Percentiles rank a stretch among this genome's conserved stretches.
Evolutionary conservation across 2,888 invertebrate genomes (phyloP).

Genomic region (Atrina japonica): DNA sequence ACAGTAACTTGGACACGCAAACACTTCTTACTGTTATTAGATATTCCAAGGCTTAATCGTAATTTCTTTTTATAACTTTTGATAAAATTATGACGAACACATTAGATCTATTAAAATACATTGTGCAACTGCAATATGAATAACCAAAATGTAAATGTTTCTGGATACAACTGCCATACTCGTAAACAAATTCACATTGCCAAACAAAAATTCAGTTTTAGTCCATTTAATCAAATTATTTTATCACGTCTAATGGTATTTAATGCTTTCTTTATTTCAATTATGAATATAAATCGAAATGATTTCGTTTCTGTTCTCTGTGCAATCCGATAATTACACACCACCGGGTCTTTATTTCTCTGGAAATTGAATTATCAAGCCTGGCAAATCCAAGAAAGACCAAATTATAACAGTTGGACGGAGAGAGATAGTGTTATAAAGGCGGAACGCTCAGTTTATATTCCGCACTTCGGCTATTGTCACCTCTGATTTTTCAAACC

Average conservation of each 20-base stretch:
- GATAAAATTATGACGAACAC: too few species aligned
- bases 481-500: conserved; percentile 33
- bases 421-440: conserved; percentile 35
- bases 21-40: too few species aligned
- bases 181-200: too few species aligned
- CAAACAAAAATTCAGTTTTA: conserved; percentile 1
- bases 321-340: conserved; percentile 43
- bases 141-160: too few species aligned
- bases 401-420: conserved; percentile 32
- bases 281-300: conserved; percentile 38
- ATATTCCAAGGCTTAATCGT: too few species aligned
- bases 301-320: conserved; percentile 35
- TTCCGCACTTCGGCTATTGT: conserved; percentile 40
- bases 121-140: too few species aligned
- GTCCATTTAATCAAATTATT: conserved; percentile 39
- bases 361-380: conserved; percentile 38
- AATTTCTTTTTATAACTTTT: too few species aligned
- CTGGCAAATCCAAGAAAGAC: conserved; percentile 41
- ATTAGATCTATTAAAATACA: too few species aligned
- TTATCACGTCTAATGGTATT: conserved; percentile 33
- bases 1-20: too few species aligned
- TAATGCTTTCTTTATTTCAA: conserved; percentile 47
- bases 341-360: conserved; percentile 35
- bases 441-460: conserved; percentile 13
- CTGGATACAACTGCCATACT: too few species aligned